These are phyloP conservation scores for Eupithecia centaureata DNA, from an alignment of 2,888 invertebrate species.

Conservation along the genomic window DNA sequence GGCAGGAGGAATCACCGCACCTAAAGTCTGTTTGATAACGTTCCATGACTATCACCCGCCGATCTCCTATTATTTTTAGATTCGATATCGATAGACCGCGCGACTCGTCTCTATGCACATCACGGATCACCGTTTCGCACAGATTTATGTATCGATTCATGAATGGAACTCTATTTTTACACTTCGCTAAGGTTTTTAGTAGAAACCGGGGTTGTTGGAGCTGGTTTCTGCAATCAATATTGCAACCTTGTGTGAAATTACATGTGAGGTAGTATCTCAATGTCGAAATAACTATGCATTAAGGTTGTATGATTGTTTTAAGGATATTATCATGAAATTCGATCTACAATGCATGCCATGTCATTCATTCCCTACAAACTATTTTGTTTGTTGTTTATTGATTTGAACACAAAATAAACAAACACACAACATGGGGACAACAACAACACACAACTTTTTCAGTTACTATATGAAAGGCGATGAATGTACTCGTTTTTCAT, in stretches of 20 bases:
- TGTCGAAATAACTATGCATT: constrained; percentile 46
- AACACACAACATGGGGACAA: not conserved
- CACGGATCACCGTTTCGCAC: constrained; percentile 15
- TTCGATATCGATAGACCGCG: constrained; percentile 42
- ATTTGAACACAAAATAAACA: not conserved
- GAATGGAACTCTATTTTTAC: constrained; percentile 31
- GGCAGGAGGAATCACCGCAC: constrained; percentile 53
- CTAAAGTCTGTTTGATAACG: constrained; percentile 77
- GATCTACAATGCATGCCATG: not conserved
- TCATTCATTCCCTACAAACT: no score
- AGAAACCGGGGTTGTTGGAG: constrained; percentile 21
- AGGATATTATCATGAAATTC: not conserved
- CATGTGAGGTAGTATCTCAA: constrained; percentile 45
- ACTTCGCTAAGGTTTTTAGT: constrained; percentile 20
- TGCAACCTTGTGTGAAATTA: constrained; percentile 63
- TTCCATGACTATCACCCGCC: constrained; percentile 46
- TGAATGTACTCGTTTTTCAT: not conserved
- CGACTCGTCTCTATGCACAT: constrained; percentile 30
- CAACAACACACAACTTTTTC: not conserved
- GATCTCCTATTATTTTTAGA: constrained; percentile 75
- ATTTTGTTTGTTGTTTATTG: not conserved
- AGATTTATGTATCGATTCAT: constrained; percentile 32
- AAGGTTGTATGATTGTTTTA: constrained; percentile 31
- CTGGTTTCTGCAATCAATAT: constrained; percentile 58
- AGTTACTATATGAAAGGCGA: not conserved